Evolutionary conservation across 2,113 vertebrate genomes (phyloP).

Genomic region (Bubo bubo): DNA sequence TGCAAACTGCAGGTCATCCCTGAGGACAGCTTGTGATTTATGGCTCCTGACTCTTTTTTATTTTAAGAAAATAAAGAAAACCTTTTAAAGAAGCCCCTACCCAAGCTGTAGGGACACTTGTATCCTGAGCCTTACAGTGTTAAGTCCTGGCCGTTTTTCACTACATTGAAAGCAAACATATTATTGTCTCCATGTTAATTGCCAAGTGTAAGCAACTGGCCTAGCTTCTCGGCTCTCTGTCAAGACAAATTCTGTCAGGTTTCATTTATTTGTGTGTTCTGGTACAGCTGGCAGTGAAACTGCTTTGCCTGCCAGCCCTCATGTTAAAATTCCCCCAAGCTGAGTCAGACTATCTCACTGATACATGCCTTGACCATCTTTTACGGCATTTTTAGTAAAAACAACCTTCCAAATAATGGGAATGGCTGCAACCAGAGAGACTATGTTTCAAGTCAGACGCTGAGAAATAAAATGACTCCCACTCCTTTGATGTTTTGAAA

Average conservation of each 20-base stretch:
- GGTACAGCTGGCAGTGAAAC: neutral
- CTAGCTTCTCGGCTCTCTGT: neutral
- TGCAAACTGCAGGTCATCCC: neutral
- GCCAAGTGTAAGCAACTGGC: neutral
- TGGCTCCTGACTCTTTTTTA: neutral
- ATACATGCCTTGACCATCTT: neutral
- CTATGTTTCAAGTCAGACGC: neutral
- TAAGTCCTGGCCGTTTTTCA: neutral
- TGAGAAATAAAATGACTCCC: neutral
- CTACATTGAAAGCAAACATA: neutral
- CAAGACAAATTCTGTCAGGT: slow-evolving; percentile 30
- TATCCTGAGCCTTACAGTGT: neutral
- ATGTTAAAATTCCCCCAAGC: neutral
- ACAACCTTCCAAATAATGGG: neutral
- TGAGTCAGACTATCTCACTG: neutral
- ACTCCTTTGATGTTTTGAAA: neutral
- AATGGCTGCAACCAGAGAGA: neutral
- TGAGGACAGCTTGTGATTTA: neutral
- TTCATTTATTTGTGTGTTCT: slow-evolving; percentile 24
- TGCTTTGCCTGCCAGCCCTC: neutral
- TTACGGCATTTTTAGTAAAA: neutral
- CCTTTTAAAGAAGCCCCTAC: neutral
- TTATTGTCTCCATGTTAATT: neutral
- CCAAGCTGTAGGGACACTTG: neutral
- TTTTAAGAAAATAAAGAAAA: neutral